Conservation (phyloP, 2,797 vertebrate species). For the Trachurus trachurus region DNA sequence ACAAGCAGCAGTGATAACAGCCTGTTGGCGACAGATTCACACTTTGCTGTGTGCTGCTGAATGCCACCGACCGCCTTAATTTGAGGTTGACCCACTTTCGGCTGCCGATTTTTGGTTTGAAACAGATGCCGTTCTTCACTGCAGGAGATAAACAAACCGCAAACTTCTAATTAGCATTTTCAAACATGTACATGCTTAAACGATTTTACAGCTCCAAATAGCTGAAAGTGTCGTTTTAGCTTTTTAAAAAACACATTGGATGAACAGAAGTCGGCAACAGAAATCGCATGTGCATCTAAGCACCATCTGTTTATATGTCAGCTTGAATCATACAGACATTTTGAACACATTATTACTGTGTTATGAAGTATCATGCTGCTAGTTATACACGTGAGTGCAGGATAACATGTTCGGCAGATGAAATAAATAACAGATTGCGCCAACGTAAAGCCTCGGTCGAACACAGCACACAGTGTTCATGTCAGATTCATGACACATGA, state of each 20-base stretch:
- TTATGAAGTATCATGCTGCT: background rate
- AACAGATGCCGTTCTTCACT: constrained; percentile 5
- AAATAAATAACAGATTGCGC: no score
- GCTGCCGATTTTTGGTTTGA: background rate
- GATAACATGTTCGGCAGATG: background rate
- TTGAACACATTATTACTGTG: background rate
- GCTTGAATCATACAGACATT: background rate
- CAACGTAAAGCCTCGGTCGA: no score
- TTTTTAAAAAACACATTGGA: background rate
- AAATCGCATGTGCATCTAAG: background rate
- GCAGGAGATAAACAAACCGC: background rate
- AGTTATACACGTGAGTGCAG: no score
- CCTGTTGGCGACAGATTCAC: constrained; percentile 16
- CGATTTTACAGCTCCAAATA: background rate
- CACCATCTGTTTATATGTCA: background rate
- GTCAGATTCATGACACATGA: no score
- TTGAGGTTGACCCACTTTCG: constrained; percentile 20
- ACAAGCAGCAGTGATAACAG: constrained; percentile 12
- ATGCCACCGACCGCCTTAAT: constrained; percentile 12
- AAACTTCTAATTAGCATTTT: constrained; percentile 13
- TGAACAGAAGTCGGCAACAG: background rate
- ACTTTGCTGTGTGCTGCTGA: background rate
- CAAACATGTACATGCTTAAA: background rate
- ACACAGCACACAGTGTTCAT: no score
- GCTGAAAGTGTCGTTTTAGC: background rate